A percentile compares a stretch with the other conserved stretches of the same genome.
These are phyloP conservation scores for Sebastes ruberrimus DNA, from an alignment of 2,797 vertebrate species.

Conservation along the genomic window DNA sequence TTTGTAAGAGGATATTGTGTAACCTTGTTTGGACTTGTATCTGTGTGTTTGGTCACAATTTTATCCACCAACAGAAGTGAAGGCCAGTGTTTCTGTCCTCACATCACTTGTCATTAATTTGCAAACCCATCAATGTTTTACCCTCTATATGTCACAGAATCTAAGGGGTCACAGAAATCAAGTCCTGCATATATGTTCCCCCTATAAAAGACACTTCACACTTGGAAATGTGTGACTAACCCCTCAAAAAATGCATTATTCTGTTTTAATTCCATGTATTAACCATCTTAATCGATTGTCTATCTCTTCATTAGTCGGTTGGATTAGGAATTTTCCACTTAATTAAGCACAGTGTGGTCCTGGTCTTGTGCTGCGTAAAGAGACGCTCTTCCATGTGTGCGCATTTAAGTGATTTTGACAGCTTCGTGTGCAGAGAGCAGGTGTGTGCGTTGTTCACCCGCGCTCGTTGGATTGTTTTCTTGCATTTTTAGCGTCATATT, in stretches of 20 bases:
- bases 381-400: constrained; percentile 71
- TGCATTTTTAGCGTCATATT: constrained; percentile 71
- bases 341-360: constrained; percentile 65
- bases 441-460: constrained; percentile 77
- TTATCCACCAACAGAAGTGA: background rate
- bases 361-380: constrained; percentile 44
- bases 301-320: constrained; percentile 72
- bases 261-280: constrained; percentile 33
- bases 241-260: background rate
- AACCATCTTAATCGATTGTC: constrained; percentile 67
- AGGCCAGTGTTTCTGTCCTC: background rate
- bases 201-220: background rate
- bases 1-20: background rate
- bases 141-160: background rate
- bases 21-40: background rate
- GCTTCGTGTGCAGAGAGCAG: constrained; percentile 80
- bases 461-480: constrained; percentile 68
- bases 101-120: background rate
- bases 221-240: background rate
- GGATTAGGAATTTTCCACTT: constrained; percentile 77
- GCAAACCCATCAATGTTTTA: background rate
- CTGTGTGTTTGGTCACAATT: background rate
- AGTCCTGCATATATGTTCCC: background rate
- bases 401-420: constrained; percentile 82
- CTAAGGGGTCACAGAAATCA: background rate